phyloP scores from a whole-genome alignment of 64 coral and sea anemone genomes.

The Actinia tenebrosa region DNA sequence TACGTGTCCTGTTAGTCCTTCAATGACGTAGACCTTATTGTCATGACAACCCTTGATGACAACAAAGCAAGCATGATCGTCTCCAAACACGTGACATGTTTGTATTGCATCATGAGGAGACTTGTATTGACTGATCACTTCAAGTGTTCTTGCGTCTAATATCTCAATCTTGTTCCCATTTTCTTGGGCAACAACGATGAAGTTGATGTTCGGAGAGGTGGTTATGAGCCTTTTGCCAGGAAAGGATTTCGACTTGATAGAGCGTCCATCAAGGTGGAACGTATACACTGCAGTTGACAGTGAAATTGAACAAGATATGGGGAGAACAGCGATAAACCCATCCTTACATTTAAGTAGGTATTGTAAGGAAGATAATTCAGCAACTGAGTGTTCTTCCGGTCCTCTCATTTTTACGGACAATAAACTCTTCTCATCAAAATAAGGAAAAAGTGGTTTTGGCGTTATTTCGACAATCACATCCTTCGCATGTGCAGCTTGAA shows the following conservation, averaged over 20 bases:
- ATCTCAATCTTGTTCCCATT: not conserved
- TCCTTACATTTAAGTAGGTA: not conserved
- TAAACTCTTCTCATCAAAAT: not conserved
- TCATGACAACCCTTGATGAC: not conserved
- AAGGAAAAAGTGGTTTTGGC: not conserved
- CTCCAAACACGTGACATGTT: slow-evolving; percentile 7
- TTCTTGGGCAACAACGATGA: not conserved
- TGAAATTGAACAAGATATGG: not conserved
- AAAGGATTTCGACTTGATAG: not conserved
- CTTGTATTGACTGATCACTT: not conserved
- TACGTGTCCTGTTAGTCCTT: not conserved
- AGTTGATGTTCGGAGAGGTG: not conserved
- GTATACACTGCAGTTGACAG: not conserved
- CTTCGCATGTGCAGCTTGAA: not conserved
- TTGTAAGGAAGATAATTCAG: not conserved
- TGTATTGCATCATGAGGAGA: slow-evolving; percentile 10
- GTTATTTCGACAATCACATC: not conserved
- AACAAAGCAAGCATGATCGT: not conserved
- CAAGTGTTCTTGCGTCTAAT: not conserved
- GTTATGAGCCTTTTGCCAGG: not conserved
- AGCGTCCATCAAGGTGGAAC: not conserved
- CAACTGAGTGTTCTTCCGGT: too few species aligned
- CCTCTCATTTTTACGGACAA: too few species aligned
- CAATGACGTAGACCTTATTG: not conserved
- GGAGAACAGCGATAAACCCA: not conserved